Evolutionary conservation across 2,888 invertebrate species (phyloP).

Genomic region (Heteromurus nitidus): DNA sequence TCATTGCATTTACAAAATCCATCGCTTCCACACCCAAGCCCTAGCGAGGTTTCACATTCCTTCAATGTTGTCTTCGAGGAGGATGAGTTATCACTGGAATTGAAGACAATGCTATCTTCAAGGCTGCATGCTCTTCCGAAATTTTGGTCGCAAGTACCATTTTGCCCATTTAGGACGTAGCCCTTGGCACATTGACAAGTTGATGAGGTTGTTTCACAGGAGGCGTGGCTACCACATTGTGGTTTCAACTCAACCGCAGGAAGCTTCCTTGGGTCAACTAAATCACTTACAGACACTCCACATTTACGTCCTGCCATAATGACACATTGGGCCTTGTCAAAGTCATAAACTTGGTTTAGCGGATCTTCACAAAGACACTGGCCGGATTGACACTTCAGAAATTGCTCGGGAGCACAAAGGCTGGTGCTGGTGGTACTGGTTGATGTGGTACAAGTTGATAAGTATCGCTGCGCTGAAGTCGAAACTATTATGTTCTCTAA

Average conservation of each 20-base stretch:
- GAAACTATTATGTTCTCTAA: background rate
- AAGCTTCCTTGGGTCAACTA: conserved; percentile 25
- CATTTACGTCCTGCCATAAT: conserved; percentile 54
- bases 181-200: conserved; percentile 51
- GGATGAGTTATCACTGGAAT: background rate
- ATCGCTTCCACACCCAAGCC: conserved; percentile 13
- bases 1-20: conserved; percentile 31
- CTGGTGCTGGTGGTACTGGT: background rate
- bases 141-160: conserved; percentile 30
- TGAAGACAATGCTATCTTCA: conserved; percentile 33
- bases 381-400: conserved; percentile 38
- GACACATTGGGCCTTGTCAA: conserved; percentile 37
- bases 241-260: background rate
- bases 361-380: conserved; percentile 58
- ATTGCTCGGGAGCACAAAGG: conserved; percentile 28
- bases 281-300: background rate
- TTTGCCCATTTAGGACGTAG: conserved; percentile 21
- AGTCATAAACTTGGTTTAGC: conserved; percentile 52
- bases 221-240: conserved; percentile 34
- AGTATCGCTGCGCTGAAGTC: conserved; percentile 30
- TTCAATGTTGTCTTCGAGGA: background rate
- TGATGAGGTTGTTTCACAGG: conserved; percentile 22
- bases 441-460: conserved; percentile 24
- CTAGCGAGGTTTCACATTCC: conserved; percentile 21
- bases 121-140: conserved; percentile 38